A percentile compares a stretch with the other conserved stretches of the same genome.
phyloP scores from a whole-genome alignment of 2,113 vertebrate species.

The Takifugu bimaculatus region DNA sequence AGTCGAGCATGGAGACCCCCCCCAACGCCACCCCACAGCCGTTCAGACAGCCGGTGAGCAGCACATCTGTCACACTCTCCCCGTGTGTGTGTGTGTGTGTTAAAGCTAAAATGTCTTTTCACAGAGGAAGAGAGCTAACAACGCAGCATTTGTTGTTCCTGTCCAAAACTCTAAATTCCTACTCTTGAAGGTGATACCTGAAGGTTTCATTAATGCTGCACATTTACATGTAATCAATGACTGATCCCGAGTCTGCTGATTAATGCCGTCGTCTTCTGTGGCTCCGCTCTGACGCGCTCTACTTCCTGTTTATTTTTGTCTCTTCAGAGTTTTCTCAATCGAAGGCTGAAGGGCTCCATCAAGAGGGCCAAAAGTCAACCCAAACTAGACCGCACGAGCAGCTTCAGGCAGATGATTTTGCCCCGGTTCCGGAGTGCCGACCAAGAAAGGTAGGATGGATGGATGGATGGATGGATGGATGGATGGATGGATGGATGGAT shows the following conservation, averaged over 20 bases:
- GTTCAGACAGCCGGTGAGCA: slow-evolving; percentile 89
- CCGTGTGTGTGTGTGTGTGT: neutral
- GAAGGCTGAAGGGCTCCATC: slow-evolving; percentile 90
- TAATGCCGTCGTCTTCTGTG: neutral
- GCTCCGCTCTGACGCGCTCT: neutral
- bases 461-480: neutral
- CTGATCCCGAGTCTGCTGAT: neutral
- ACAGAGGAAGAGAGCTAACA: neutral
- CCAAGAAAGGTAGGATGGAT: slow-evolving; percentile 81
- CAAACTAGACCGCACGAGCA: slow-evolving; percentile 93
- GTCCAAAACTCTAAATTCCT: neutral
- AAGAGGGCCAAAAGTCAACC: slow-evolving; percentile 93
- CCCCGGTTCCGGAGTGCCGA: slow-evolving; percentile 90
- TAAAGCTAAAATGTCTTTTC: slow-evolving; percentile 4
- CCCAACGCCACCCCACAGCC: slow-evolving; percentile 80
- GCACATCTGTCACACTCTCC: neutral
- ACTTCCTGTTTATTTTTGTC: slow-evolving; percentile 3
- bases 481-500: neutral
- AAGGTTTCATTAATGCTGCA: neutral
- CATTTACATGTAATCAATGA: neutral
- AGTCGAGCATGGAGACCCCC: slow-evolving; percentile 91
- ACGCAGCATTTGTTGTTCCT: neutral
- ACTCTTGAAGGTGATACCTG: neutral
- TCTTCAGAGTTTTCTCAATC: slow-evolving; percentile 87
- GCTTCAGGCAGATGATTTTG: slow-evolving; percentile 91